Evolutionary conservation across 1,140 invertebrate genomes (phyloP).

Genomic region (Acromyrmex echinatior): DNA sequence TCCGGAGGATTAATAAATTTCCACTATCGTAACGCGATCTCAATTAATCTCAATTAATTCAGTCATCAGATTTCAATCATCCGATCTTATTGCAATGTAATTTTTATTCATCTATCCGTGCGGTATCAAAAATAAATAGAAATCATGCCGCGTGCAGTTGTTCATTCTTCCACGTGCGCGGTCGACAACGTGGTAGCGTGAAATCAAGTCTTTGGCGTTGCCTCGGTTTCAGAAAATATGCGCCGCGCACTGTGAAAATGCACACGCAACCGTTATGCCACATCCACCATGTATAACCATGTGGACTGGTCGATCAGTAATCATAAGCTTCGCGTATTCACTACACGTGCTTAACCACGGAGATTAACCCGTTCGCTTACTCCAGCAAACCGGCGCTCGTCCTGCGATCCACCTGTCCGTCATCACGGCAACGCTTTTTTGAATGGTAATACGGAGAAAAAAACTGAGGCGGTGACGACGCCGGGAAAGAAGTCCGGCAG

Average conservation of each 20-base stretch:
- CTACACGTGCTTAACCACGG: constrained; percentile 52
- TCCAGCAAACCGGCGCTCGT: constrained; percentile 30
- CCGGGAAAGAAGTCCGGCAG: background rate
- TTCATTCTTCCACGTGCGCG: background rate
- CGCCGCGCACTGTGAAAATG: constrained; percentile 19
- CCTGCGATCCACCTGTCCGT: constrained; percentile 16
- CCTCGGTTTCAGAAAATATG: constrained; percentile 16
- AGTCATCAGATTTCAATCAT: background rate
- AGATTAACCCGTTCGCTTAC: constrained; percentile 43
- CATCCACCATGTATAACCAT: constrained; percentile 28
- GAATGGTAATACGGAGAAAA: background rate
- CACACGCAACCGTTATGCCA: constrained; percentile 35
- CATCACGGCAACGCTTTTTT: constrained; percentile 29
- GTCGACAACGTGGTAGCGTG: background rate
- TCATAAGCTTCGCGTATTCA: constrained; percentile 51
- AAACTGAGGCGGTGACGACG: background rate
- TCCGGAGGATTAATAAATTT: background rate
- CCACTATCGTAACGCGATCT: background rate
- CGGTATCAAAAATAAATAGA: background rate
- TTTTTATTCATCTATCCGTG: background rate
- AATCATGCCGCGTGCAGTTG: background rate
- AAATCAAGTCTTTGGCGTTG: background rate
- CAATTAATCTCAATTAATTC: background rate
- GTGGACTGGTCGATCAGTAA: constrained; percentile 39
- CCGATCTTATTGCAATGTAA: background rate